Evolutionary conservation across 2,888 invertebrate species (phyloP).

Genomic region (Platynereis dumerilii): DNA sequence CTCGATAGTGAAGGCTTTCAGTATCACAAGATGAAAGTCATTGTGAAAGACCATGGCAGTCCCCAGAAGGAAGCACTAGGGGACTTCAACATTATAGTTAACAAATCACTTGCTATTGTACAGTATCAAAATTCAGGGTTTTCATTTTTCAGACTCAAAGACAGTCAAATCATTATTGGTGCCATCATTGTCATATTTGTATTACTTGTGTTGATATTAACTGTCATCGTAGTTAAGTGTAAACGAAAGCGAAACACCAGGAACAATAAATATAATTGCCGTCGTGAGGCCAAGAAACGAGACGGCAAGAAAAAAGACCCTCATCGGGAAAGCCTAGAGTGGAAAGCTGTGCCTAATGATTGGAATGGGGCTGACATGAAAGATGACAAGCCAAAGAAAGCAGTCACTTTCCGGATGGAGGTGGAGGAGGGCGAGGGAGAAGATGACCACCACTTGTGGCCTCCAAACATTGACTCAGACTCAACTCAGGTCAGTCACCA

Average conservation of each 20-base stretch:
- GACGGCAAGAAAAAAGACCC: constrained; percentile 5
- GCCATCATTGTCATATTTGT: constrained; percentile 16
- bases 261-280: constrained; percentile 19
- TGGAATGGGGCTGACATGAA: constrained; percentile 20
- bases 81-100: constrained; percentile 22
- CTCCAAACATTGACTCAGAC: constrained; percentile 20
- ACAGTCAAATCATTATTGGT: constrained; percentile 23
- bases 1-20: constrained; percentile 17
- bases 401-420: constrained; percentile 27
- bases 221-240: constrained; percentile 20
- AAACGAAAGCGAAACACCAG: constrained; percentile 13
- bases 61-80: constrained; percentile 10
- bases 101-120: constrained; percentile 15
- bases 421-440: constrained; percentile 24
- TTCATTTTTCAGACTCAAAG: constrained; percentile 22
- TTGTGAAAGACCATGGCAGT: constrained; percentile 21
- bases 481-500: constrained; percentile 14
- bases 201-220: constrained; percentile 14
- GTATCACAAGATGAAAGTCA: constrained; percentile 15
- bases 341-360: constrained; percentile 12
- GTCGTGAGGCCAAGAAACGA: constrained; percentile 17
- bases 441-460: constrained; percentile 20
- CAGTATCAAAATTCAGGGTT: constrained; percentile 21
- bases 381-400: constrained; percentile 24
- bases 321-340: constrained; percentile 7